Base-by-base conservation (phyloP, 2,888 invertebrate species). In the Phytoseiulus persimilis region DNA sequence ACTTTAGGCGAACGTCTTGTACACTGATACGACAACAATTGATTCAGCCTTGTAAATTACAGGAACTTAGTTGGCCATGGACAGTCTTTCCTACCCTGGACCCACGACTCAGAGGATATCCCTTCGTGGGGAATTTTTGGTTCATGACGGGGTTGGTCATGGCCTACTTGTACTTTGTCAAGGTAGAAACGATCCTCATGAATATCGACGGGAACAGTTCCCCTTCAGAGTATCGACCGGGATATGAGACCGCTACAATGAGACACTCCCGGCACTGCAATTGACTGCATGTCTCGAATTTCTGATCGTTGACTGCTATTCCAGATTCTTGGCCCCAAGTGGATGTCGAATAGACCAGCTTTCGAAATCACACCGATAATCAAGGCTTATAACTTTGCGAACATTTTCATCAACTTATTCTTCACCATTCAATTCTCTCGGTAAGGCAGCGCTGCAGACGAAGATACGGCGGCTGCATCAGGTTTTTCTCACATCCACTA, bases 101-200 rank as follows among this genome's bases (percentile, higher is more conserved):
- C 33, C 87, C 87, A 9, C 87, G 87, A 39, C 87, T 87, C 33
- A 33, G 33, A 33, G 32, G 87, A 33, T 87, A 87, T 87, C 87
- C 87, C 3, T 87, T 87, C 23, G 87, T 87, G 9, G 87, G 87
- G 45, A 87, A 87, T 31, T 87, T 87, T 33, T 87, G 87, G 87
- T n/a, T 32, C 32, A 87, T 87, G 87, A 87, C 87, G 0, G 87
- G 87, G 33, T 5, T 87, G 11, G 87, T 87, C 32, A 45, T 33
- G 9, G 87, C 87, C 9, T 87, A 87, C 18, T 6, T 87, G 31
- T 87, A 87, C 87, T 87, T 87, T 87, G 87, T 87, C n/a, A 87
- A 87, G 87, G 87, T 87, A 11, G 65, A 14, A 39, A 3, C 39
- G 3, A 6, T 39, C 39, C 5, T 39, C 39, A 9, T 39, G 39